Evolutionary conservation across 2,797 vertebrate species (phyloP).

Genomic region (Notolabrus celidotus): DNA sequence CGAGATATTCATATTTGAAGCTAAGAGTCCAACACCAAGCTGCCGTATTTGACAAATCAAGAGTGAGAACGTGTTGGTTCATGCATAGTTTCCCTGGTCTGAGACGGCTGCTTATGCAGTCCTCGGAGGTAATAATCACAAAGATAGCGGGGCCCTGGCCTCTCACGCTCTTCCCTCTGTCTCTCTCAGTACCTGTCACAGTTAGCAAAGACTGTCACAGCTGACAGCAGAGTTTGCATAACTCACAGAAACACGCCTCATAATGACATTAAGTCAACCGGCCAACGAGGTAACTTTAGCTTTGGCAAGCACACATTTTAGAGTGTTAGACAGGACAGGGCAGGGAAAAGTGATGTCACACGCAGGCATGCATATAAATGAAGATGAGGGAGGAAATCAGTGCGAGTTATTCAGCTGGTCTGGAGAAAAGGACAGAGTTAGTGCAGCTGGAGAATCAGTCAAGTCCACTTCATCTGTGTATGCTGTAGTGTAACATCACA

Average conservation of each 20-base stretch:
- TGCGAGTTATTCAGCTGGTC: conserved; percentile 52
- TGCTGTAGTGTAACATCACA: too few relatives aligned
- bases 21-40: not conserved
- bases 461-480: not conserved
- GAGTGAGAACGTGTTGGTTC: not conserved
- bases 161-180: conserved; percentile 37
- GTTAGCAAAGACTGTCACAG: conserved; percentile 59
- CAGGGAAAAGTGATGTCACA: conserved; percentile 25
- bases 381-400: conserved; percentile 55
- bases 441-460: conserved; percentile 10
- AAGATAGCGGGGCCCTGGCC: conserved; percentile 29
- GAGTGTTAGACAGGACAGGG: conserved; percentile 22
- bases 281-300: conserved; percentile 61
- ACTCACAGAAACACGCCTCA: conserved; percentile 59
- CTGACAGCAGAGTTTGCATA: conserved; percentile 63
- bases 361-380: conserved; percentile 40
- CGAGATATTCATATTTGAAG: not conserved
- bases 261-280: conserved; percentile 72
- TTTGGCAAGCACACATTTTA: conserved; percentile 43
- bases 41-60: not conserved
- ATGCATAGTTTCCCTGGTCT: conserved; percentile 23
- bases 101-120: conserved; percentile 52
- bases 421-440: conserved; percentile 25
- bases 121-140: conserved; percentile 45
- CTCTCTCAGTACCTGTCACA: conserved; percentile 55